These are phyloP conservation scores for Parazoanthus swiftii DNA, from an alignment of 92 coral and sea anemone genomes.

Conservation along the genomic window DNA sequence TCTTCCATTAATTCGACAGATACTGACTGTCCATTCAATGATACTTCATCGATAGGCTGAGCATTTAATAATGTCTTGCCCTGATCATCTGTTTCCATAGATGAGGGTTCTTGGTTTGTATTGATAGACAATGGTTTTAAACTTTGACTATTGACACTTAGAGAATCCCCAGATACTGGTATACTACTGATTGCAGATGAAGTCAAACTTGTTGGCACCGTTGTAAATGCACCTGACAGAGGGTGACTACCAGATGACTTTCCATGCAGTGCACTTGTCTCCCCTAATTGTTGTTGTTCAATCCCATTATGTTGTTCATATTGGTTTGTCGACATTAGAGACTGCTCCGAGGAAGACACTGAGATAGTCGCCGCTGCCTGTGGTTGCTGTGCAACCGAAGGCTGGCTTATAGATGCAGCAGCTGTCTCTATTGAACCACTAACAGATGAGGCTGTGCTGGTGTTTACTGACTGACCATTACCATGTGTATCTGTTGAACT, in stretches of 20 bases:
- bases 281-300: neutral
- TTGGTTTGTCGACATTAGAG: neutral
- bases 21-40: slow-evolving; percentile 27
- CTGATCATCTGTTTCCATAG: slow-evolving; percentile 32
- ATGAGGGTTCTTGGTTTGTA: slow-evolving; percentile 35
- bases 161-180: slow-evolving; percentile 23
- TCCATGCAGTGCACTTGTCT: slow-evolving; percentile 32
- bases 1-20: slow-evolving; percentile 35
- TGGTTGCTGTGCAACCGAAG: neutral
- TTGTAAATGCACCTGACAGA: slow-evolving; percentile 17
- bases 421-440: slow-evolving; percentile 17
- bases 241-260: slow-evolving; percentile 23
- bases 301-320: slow-evolving; percentile 42
- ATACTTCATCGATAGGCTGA: slow-evolving; percentile 15
- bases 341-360: neutral
- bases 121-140: slow-evolving; percentile 30
- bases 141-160: neutral
- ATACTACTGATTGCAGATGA: slow-evolving; percentile 26
- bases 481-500: slow-evolving; percentile 15
- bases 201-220: slow-evolving; percentile 25
- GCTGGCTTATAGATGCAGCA: neutral
- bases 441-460: slow-evolving; percentile 26
- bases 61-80: slow-evolving; percentile 19
- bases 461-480: slow-evolving; percentile 24
- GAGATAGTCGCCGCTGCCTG: neutral